Conservation (phyloP, 1,140 invertebrate genomes). For the Ladona fulva region DNA sequence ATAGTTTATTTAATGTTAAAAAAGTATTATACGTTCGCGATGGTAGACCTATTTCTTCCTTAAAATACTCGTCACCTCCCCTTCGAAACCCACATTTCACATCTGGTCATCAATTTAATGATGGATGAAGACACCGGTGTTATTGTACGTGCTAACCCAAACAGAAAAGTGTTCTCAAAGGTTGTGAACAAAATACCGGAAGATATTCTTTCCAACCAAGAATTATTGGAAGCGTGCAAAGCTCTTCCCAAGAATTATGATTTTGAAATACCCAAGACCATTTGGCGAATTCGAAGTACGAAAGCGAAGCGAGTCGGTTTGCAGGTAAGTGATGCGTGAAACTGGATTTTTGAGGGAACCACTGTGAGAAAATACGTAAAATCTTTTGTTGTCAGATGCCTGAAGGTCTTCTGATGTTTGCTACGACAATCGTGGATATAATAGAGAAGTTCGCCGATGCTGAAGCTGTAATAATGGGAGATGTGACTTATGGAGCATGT, state of each 20-base stretch:
- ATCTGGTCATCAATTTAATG: background rate
- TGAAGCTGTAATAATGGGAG: constrained; percentile 96
- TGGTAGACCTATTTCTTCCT: too few relatives aligned
- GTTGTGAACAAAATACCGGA: constrained; percentile 54
- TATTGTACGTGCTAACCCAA: constrained; percentile 63
- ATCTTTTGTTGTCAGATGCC: constrained; percentile 75
- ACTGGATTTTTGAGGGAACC: background rate
- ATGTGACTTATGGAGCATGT: constrained; percentile 98
- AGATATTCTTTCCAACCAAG: constrained; percentile 68
- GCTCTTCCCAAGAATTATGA: constrained; percentile 90
- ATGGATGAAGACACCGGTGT: constrained; percentile 38
- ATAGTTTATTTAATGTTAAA: too few relatives aligned
- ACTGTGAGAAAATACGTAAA: background rate
- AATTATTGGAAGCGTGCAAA: constrained; percentile 61
- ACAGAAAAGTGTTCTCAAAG: constrained; percentile 58
- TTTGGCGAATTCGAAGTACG: constrained; percentile 84
- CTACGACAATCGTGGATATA: constrained; percentile 89
- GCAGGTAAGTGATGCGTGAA: constrained; percentile 32
- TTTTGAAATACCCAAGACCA: constrained; percentile 97
- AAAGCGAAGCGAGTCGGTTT: constrained; percentile 82
- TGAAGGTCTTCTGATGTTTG: constrained; percentile 87
- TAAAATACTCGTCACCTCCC: too few relatives aligned
- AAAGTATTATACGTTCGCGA: too few relatives aligned
- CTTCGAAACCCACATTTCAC: too few relatives aligned
- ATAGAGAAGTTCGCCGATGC: constrained; percentile 86